Percentiles rank a stretch among this genome's conserved stretches.
phyloP scores from a whole-genome alignment of 2,797 vertebrate genomes.

The Hozukius guyotensis region DNA sequence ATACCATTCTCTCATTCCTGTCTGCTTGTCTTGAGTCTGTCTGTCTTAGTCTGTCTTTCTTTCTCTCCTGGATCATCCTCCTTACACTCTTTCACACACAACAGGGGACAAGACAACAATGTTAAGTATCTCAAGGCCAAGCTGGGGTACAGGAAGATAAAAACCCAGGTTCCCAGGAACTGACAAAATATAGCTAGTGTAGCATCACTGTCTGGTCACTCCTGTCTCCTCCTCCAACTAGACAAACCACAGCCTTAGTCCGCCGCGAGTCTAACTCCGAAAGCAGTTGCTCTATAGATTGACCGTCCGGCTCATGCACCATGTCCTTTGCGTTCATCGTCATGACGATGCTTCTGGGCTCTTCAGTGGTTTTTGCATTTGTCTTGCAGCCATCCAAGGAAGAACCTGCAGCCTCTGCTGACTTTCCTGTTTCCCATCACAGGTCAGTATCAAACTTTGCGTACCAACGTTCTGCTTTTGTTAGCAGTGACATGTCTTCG shows the following conservation, averaged over 20 bases:
- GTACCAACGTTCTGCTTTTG: background rate
- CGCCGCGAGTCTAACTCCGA: background rate
- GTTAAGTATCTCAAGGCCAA: constrained; percentile 86
- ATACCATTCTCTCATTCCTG: constrained; percentile 12
- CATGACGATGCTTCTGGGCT: constrained; percentile 57
- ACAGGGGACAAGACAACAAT: constrained; percentile 78
- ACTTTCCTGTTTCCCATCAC: constrained; percentile 10
- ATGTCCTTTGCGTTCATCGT: constrained; percentile 65
- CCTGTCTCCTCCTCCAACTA: constrained; percentile 41
- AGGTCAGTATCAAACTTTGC: constrained; percentile 67
- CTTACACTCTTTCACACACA: constrained; percentile 72
- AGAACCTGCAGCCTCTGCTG: constrained; percentile 28
- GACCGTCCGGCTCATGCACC: constrained; percentile 4
- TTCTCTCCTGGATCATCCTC: constrained; percentile 42
- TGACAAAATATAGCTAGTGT: constrained; percentile 61
- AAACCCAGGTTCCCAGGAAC: constrained; percentile 81
- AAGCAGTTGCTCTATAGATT: constrained; percentile 3
- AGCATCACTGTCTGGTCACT: constrained; percentile 48
- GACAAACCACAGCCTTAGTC: constrained; percentile 4
- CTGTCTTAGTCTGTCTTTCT: constrained; percentile 3
- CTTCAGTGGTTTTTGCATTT: constrained; percentile 63
- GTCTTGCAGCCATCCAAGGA: constrained; percentile 68
- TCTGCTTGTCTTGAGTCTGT: constrained; percentile 20
- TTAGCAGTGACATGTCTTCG: background rate
- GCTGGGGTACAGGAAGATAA: constrained; percentile 77